phyloP scores from a whole-genome alignment of 2,888 invertebrate genomes.

The Ennomos quercinarius region DNA sequence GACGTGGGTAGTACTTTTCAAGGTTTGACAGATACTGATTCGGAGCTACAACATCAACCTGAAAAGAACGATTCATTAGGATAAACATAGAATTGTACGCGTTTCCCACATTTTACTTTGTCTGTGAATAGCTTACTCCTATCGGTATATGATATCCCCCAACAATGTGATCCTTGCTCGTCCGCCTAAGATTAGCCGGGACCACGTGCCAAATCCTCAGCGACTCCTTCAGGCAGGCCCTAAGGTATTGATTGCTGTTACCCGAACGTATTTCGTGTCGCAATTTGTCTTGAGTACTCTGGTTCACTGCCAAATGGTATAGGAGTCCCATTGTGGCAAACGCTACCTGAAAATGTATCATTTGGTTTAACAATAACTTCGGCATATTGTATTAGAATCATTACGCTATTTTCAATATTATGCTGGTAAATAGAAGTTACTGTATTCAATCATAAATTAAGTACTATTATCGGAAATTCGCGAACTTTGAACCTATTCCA shows the following conservation, averaged over 20 bases:
- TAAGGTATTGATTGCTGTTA: constrained; percentile 76
- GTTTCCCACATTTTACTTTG: no score
- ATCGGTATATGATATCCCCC: constrained; percentile 72
- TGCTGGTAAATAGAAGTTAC: no score
- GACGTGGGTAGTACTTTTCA: constrained; percentile 85
- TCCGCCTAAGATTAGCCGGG: constrained; percentile 67
- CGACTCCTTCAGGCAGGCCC: constrained; percentile 88
- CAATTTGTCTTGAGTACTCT: constrained; percentile 79
- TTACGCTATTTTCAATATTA: no score
- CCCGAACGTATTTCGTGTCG: constrained; percentile 63
- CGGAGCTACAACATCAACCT: constrained; percentile 91
- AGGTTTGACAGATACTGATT: constrained; percentile 87
- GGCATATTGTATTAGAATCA: no score
- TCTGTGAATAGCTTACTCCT: constrained; percentile 60
- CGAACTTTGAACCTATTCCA: no score
- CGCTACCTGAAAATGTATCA: constrained; percentile 62
- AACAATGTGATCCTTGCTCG: constrained; percentile 70
- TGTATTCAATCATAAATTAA: no score
- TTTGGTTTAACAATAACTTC: not conserved
- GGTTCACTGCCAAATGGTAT: constrained; percentile 84
- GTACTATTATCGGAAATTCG: no score
- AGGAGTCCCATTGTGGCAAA: constrained; percentile 71
- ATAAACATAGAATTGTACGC: not conserved
- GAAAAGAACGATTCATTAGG: constrained; percentile 44
- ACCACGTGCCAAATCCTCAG: constrained; percentile 75